Percentiles rank a stretch among this genome's conserved stretches.
Evolutionary conservation across 2,113 vertebrate species (phyloP).

Genomic region (Emydocephalus ijimae): DNA sequence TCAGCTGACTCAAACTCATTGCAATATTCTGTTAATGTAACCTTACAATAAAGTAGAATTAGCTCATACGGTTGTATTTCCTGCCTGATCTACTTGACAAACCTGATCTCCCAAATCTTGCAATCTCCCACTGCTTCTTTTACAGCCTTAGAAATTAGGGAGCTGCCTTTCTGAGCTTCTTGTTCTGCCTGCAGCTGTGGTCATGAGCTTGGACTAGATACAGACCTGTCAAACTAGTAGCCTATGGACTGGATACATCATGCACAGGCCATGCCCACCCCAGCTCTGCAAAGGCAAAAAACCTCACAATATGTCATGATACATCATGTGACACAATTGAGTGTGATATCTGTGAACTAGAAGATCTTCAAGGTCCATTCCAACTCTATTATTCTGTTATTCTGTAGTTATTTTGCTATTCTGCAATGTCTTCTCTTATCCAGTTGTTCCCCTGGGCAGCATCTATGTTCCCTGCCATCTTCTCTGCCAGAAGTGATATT

Average conservation of each 20-base stretch:
- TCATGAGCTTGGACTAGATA: too few relatives aligned
- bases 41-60: not conserved
- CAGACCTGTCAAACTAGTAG: too few relatives aligned
- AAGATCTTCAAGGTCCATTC: not conserved
- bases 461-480: too few relatives aligned
- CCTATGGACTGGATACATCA: too few relatives aligned
- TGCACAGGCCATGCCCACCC: too few relatives aligned
- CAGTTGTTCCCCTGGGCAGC: too few relatives aligned
- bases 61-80: not conserved
- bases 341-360: not conserved
- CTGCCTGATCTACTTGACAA: not conserved
- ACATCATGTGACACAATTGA: rapidly evolving
- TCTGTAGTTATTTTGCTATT: not conserved
- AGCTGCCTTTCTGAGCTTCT: not conserved
- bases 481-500: too few relatives aligned
- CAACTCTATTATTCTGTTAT: not conserved
- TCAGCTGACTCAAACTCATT: not conserved
- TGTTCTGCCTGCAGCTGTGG: not conserved
- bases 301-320: too few relatives aligned
- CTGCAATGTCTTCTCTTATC: too few relatives aligned
- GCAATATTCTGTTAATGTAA: not conserved
- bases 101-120: not conserved
- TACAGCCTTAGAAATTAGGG: not conserved
- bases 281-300: too few relatives aligned
- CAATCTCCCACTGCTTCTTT: not conserved